Conservation (phyloP, 2,113 vertebrate species). For the Neolamprologus devosi region DNA sequence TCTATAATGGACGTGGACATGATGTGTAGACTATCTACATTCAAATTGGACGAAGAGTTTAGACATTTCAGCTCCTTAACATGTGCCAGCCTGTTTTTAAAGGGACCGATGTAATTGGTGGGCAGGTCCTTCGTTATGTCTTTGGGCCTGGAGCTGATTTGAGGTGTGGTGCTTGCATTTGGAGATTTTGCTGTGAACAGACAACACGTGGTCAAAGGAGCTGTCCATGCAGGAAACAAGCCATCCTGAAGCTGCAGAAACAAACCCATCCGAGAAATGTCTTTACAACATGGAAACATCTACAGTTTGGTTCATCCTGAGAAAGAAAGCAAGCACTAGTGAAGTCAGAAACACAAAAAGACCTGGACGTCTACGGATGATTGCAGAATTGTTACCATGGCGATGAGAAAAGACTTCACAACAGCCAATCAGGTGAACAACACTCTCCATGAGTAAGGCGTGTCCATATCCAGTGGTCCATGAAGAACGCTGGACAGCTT, state of each 20-base stretch:
- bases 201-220: neutral
- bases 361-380: neutral
- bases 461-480: neutral
- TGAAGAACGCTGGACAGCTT: neutral
- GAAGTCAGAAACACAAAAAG: neutral
- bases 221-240: rapidly evolving
- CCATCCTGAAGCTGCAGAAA: rapidly evolving
- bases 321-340: rapidly evolving
- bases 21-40: rapidly evolving
- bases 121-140: rapidly evolving
- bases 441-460: neutral
- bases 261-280: rapidly evolving
- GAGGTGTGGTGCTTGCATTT: rapidly evolving
- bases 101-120: neutral
- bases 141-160: neutral
- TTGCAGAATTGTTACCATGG: rapidly evolving
- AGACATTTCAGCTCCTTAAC: rapidly evolving
- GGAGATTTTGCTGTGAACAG: neutral
- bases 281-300: neutral
- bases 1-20: neutral
- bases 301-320: neutral
- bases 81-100: neutral
- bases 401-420: neutral
- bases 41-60: neutral
- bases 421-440: neutral